Base-by-base conservation (phyloP, 2,888 invertebrate species). In the Baronia brevicornis region DNA sequence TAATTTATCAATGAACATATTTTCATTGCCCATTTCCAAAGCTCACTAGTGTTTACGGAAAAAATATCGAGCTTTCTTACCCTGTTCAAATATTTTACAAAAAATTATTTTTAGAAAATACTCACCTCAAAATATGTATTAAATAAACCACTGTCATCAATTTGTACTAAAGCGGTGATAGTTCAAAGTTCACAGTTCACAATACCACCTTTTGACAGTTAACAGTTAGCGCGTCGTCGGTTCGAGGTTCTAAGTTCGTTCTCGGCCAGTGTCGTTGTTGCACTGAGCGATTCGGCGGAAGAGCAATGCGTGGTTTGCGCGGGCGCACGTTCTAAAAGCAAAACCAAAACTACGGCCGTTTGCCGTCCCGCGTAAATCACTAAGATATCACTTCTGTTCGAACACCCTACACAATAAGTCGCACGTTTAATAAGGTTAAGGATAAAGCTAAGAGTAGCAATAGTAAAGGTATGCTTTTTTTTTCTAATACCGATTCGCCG, bases 231-330 rank as follows among this genome's bases (percentile, higher is more conserved):
- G 48, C 50, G 48, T 54, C 52, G 54, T 58, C 65, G 54, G 64
- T 56, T 64, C 56, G 64, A 54, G 63, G 62, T 68, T 65, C 69
- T 63, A 68, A 78, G 79, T 79, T 80, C 75, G 77, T 67, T 65
- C 80, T 62, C 75, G 60, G 60, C 77, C 68, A 73, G 67, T 65
- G 80, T 68, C 70, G 72, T 68, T 54, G 60, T 66, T 58, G 62
- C 74, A 84, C 82, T 82, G 80, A 79, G 62, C 70, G 59, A 51
- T 49, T 54, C 59, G 56, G 62, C 68, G 70, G 77, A 73, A 77
- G 71, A 75, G 55, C 60, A 47, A 61, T 66, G 69, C 69, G 66
- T 61, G 55, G 48, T 28, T 45, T 52, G 74, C 77, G 74, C 72
- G 41, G 43, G 71, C 78, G 77, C 75, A 67, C 68, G 66, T 65